Evolutionary conservation across 2,888 invertebrate genomes (phyloP).

Genomic region (Noctua janthina): DNA sequence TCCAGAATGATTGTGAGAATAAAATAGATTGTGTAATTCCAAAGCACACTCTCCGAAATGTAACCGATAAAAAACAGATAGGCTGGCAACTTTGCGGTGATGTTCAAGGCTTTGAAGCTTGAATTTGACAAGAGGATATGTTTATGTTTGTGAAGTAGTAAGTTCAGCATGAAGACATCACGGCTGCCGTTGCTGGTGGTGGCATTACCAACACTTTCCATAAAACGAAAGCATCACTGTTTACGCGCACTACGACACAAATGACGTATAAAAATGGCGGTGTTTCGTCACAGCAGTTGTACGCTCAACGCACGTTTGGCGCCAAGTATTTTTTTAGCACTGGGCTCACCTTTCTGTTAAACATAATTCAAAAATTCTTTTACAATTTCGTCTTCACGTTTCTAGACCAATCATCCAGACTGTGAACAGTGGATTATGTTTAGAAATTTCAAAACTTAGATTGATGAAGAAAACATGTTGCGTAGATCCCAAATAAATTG

Average conservation of each 20-base stretch:
- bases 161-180: neutral
- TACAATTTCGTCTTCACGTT: neutral
- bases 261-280: neutral
- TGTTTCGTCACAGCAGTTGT: too few relatives aligned
- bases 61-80: neutral
- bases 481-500: neutral
- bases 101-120: neutral
- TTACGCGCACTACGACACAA: neutral
- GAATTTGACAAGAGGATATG: neutral
- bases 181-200: neutral
- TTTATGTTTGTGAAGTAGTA: neutral
- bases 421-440: neutral
- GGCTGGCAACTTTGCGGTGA: neutral
- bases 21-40: neutral
- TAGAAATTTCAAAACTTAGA: neutral
- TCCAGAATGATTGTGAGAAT: neutral
- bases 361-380: neutral
- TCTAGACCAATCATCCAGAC: neutral
- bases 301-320: neutral
- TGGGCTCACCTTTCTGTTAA: neutral
- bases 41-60: neutral
- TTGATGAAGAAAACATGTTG: neutral
- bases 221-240: neutral
- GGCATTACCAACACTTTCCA: neutral
- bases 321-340: neutral